These are phyloP conservation scores for Mimas tiliae DNA, from an alignment of 2,888 invertebrate genomes.

Conservation along the genomic window DNA sequence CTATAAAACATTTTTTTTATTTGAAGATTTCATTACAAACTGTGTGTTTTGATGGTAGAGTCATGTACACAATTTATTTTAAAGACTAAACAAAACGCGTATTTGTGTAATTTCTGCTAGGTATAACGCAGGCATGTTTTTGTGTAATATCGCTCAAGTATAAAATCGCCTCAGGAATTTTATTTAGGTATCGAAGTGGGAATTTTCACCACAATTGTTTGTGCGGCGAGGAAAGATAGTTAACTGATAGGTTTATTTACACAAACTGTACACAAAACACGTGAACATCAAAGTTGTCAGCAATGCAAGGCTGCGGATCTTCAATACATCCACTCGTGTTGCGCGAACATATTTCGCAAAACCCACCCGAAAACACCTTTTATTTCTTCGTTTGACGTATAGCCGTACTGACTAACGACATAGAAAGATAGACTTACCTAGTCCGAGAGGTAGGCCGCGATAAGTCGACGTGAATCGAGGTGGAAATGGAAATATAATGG, in stretches of 20 bases:
- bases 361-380: conserved; percentile 50
- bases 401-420: conserved; percentile 73
- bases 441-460: conserved; percentile 81
- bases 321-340: conserved; percentile 28
- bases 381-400: conserved; percentile 64
- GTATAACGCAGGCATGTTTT: neutral
- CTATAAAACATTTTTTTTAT: conserved; percentile 5
- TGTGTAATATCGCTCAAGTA: conserved; percentile 1
- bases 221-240: conserved; percentile 16
- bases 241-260: conserved; percentile 30
- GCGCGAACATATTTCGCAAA: conserved; percentile 35
- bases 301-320: conserved; percentile 26
- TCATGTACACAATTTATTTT: conserved; percentile 47
- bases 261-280: conserved; percentile 26
- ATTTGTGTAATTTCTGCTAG: neutral
- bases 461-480: conserved; percentile 81
- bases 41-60: conserved; percentile 42
- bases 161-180: neutral
- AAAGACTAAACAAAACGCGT: conserved; percentile 1
- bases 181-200: conserved; percentile 1
- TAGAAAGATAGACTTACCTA: conserved; percentile 83
- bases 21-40: conserved; percentile 32
- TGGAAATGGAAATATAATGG: conserved; percentile 85
- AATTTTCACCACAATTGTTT: conserved; percentile 26
- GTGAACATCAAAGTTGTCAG: conserved; percentile 28